These are phyloP conservation scores for Pterophyllum scalare DNA, from an alignment of 2,113 vertebrate genomes.

Conservation along the genomic window DNA sequence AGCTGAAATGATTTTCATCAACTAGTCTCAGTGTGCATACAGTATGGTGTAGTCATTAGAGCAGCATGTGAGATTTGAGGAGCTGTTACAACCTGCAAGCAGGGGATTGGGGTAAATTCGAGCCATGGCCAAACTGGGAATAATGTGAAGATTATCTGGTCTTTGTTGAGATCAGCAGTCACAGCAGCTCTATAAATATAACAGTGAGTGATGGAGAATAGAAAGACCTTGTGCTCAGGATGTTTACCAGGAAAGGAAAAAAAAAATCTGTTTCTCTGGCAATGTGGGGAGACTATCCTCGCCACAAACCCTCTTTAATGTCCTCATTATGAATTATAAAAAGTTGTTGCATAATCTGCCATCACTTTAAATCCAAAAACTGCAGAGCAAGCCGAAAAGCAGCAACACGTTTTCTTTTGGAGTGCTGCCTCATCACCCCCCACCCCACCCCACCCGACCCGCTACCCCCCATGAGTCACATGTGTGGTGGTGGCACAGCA, in stretches of 20 bases:
- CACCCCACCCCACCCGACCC: too few relatives aligned
- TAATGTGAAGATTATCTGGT: conserved; percentile 55
- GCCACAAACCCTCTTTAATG: neutral
- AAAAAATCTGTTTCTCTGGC: neutral
- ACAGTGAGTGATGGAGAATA: neutral
- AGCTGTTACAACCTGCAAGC: conserved; percentile 24
- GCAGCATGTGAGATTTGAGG: neutral
- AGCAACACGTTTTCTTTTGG: conserved; percentile 20
- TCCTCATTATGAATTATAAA: neutral
- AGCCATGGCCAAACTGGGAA: conserved; percentile 50
- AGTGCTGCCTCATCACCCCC: conserved; percentile 53
- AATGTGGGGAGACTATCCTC: neutral
- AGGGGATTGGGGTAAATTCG: conserved; percentile 49
- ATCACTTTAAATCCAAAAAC: neutral
- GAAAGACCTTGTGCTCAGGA: conserved; percentile 5
- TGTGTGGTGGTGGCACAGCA: conserved; percentile 19
- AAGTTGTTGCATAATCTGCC: neutral
- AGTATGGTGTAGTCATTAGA: neutral
- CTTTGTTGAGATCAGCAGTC: conserved; percentile 20
- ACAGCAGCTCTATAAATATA: conserved; percentile 38
- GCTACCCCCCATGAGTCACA: too few relatives aligned
- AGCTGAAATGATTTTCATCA: neutral
- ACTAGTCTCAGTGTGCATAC: neutral
- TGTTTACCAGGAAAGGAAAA: conserved; percentile 5
- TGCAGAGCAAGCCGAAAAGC: conserved; percentile 1